A percentile compares a stretch with the other conserved stretches of the same genome.
Conservation (phyloP, 2,797 vertebrate species). For the Cyclopterus lumpus region DNA sequence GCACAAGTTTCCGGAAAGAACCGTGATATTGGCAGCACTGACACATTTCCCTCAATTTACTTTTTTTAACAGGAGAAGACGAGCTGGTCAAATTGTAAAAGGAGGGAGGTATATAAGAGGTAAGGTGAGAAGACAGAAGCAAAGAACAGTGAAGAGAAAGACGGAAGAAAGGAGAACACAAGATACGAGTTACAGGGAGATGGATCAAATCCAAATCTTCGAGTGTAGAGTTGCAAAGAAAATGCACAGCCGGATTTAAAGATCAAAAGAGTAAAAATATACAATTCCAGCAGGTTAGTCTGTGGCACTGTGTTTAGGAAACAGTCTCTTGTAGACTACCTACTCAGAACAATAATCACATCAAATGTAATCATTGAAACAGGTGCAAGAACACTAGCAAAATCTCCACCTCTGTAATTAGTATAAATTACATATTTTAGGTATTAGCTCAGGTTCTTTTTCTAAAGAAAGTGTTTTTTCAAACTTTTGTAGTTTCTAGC, state of each 20-base stretch:
- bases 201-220: constrained; percentile 1
- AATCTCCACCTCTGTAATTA: too few species aligned
- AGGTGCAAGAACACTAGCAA: too few species aligned
- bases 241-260: neutral
- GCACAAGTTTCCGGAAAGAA: constrained; percentile 6
- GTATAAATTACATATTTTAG: too few species aligned
- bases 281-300: too few species aligned
- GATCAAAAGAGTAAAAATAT: too few species aligned
- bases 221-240: neutral
- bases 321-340: too few species aligned
- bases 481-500: too few species aligned
- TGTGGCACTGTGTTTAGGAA: too few species aligned
- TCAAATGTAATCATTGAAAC: too few species aligned
- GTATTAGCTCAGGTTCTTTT: too few species aligned
- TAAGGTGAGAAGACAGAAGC: neutral
- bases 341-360: too few species aligned
- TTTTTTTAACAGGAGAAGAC: neutral
- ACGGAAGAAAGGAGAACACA: neutral
- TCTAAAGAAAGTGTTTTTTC: too few species aligned
- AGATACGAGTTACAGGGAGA: neutral
- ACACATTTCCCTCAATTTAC: constrained; percentile 19
- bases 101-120: neutral
- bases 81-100: neutral
- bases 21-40: neutral
- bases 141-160: neutral